These are phyloP conservation scores for Aphidoletes aphidimyza DNA, from an alignment of 2,888 invertebrate genomes.

Conservation along the genomic window DNA sequence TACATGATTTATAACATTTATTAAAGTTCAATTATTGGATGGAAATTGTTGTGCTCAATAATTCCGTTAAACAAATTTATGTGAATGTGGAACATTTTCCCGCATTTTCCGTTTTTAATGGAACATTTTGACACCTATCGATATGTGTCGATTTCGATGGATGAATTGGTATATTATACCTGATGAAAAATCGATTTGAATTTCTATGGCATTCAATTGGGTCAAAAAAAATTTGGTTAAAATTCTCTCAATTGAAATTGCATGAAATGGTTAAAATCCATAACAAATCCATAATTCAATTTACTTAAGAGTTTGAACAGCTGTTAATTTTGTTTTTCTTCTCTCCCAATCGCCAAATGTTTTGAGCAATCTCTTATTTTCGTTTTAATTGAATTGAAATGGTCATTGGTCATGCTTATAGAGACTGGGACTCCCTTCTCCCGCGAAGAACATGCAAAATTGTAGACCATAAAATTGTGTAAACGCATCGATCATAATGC, in stretches of 20 bases:
- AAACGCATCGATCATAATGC: neutral
- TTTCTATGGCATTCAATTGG: constrained; percentile 5
- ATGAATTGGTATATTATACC: neutral
- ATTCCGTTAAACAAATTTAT: neutral
- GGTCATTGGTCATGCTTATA: constrained; percentile 17
- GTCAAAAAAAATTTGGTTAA: neutral
- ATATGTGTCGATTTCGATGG: too few species aligned
- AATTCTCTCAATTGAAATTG: neutral
- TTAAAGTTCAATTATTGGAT: too few species aligned
- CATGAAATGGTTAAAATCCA: neutral
- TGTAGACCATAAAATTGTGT: neutral
- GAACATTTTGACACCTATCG: too few species aligned
- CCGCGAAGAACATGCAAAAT: too few species aligned
- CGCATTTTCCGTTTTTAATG: too few species aligned
- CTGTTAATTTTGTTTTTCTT: neutral
- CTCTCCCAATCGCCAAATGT: too few species aligned
- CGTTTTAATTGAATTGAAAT: neutral
- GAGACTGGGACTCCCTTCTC: neutral
- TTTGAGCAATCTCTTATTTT: too few species aligned
- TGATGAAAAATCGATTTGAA: neutral
- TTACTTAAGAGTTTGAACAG: neutral
- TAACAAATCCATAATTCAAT: neutral
- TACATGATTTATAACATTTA: too few species aligned
- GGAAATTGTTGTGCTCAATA: too few species aligned
- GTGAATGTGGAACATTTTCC: neutral